Conservation (phyloP, 2,113 vertebrate genomes). For the Nesogale talazaci region DNA sequence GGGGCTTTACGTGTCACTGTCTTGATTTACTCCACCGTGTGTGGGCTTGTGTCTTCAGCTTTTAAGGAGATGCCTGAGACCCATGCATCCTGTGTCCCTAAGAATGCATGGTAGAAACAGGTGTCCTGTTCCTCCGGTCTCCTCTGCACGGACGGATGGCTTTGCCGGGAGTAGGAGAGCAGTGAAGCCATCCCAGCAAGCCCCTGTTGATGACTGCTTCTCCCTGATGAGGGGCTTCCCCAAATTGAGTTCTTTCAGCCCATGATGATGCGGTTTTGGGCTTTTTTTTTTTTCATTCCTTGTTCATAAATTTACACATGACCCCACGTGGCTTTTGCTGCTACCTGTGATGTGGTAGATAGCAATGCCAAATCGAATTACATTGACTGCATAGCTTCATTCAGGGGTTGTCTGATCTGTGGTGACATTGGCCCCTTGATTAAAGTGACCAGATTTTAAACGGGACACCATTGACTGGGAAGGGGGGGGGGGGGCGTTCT, state of each 20-base stretch:
- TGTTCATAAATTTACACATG: no score
- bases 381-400: not conserved
- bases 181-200: accelerated
- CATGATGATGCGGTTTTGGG: accelerated
- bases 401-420: not conserved
- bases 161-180: no score
- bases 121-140: accelerated
- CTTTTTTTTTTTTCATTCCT: no score
- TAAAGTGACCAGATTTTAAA: no score
- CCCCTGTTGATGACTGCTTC: accelerated
- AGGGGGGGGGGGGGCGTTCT: no score
- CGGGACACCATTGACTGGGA: no score
- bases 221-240: accelerated
- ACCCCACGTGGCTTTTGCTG: no score
- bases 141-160: not conserved
- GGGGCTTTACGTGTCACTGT: accelerated
- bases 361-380: no score
- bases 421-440: accelerated
- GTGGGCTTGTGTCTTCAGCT: not conserved
- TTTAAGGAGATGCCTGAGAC: not conserved
- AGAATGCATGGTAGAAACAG: accelerated
- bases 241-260: accelerated
- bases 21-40: accelerated
- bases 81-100: accelerated
- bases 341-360: not conserved